These are phyloP conservation scores for Ceryle rudis DNA, from an alignment of 2,797 vertebrate genomes.

Conservation along the genomic window DNA sequence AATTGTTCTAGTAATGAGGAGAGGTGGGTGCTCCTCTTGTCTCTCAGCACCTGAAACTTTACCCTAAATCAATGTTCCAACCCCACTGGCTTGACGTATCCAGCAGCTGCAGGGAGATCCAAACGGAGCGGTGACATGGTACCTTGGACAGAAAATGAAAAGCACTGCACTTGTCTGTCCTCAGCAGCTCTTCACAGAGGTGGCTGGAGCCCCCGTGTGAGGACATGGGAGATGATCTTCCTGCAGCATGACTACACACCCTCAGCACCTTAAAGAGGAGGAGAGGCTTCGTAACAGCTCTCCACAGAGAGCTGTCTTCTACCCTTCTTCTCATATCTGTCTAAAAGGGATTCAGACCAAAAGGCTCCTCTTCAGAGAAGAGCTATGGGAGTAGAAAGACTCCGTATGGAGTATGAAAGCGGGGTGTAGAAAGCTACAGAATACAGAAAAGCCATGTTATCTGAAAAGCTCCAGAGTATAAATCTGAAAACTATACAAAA, in stretches of 20 bases:
- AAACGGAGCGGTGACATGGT: accelerated
- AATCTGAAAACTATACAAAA: slow-evolving; percentile 27
- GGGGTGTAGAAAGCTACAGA: background rate
- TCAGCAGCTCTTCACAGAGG: background rate
- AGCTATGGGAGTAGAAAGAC: background rate
- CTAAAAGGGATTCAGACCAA: background rate
- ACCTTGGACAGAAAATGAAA: background rate
- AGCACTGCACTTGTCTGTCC: background rate
- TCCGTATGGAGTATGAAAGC: background rate
- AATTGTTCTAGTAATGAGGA: background rate
- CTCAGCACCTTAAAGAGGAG: background rate
- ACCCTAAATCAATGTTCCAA: background rate
- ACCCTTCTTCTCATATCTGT: background rate
- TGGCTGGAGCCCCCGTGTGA: background rate
- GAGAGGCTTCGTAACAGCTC: accelerated
- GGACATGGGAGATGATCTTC: background rate
- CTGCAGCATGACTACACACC: background rate
- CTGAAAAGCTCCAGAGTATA: background rate
- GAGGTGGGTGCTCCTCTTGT: background rate
- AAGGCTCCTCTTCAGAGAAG: background rate
- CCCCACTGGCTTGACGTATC: background rate
- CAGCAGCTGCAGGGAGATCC: background rate
- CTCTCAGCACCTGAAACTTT: background rate
- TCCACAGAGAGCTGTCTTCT: background rate
- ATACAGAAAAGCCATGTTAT: background rate